Base-by-base conservation (phyloP, 2,113 vertebrate species). In the Bos javanicus region DNA sequence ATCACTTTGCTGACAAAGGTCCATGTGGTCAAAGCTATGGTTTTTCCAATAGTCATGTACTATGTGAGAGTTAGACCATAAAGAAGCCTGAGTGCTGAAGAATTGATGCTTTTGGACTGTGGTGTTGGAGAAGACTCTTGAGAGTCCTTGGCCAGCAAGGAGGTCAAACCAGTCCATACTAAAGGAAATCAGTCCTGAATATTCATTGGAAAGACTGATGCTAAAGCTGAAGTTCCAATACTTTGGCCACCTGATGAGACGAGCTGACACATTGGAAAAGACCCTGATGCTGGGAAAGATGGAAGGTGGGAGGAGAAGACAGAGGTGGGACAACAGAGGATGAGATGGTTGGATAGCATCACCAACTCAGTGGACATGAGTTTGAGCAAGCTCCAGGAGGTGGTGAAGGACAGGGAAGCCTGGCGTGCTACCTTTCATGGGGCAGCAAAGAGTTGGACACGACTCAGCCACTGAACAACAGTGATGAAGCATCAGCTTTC, bases 401-500 rank as follows among this genome's bases (percentile, higher is more conserved):
- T 25, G 23, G 21, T 43, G 71, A 74, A 43, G 71, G 71, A 74
- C 71, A 23, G n/a, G n/a, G 64, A 36, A 6, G n/a, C 19, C n/a
- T 36, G n/a, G 11, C 1, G 0, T 74, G 36, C 71, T 43, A 6
- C 36, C 5, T 23, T 74, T 14, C 71, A 74, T 2, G 36, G 71
- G 71, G 36, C 7, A 23, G 21, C 71, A 74, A 36, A 36, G 5
- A 25, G 36, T 74, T 0, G 2, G 36, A 26, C 71, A 43, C 0
- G 71, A 74, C 71, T 43, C 7, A 13, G 71, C 23, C 21, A 25
- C 21, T 13, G 36, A 43, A 25, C 1, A 23, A 13, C 71, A 26
- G 36, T 11, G 13, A 15, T 4, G 28, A 6, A 28, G 8, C 1
- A 0, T 11, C 60, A 4, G 5, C 26, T 23, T 28, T 57, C 39